Base-by-base conservation (phyloP, 2,888 invertebrate genomes). In the Neoascia interrupta region DNA sequence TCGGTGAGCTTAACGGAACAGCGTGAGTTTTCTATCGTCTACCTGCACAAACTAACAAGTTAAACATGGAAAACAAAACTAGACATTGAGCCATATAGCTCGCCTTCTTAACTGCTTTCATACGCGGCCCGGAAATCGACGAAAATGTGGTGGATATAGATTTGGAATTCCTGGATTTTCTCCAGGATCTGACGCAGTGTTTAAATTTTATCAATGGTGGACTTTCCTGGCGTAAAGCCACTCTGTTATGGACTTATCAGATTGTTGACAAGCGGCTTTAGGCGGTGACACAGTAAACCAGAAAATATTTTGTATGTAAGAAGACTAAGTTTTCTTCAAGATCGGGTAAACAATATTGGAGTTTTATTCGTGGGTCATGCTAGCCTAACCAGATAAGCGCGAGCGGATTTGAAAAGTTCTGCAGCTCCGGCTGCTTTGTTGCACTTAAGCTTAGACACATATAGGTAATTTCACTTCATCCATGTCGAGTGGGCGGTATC, bases 71-170 rank as follows among this genome's bases (percentile, higher is more conserved):
- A n/a, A n/a, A n/a, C n/a, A n/a, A n/a, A n/a, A n/a, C n/a, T n/a
- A n/a, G n/a, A n/a, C n/a, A n/a, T n/a, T 31, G 31, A 8, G 15
- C 19, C 5, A n/a, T 43, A 19, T 18, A 43, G 41, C 41, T 43
- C 41, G 8, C 19, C 19, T 34, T n/a, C n/a, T n/a, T n/a, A n/a
- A n/a, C n/a, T n/a, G n/a, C 19, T 41, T 5, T 41, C 16, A 16
- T 41, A 41, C 16, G 41, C 41, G 16, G 41, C 41, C 41, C 16
- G 2, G 16, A 41, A 41, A 41, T 41, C 41, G 41, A 41, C 41
- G 41, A 31, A 31, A 2, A 41, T 16, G 41, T 43, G 41, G 41
- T 43, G 41, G 8, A 11, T 18, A 19, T 43, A 6, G 41, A 43
- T 43, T 8, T 43, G 18, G 10, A 18, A 3, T 43, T 43, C 41